Evolutionary conservation across 2,888 invertebrate species (phyloP).

Genomic region (Saturnia japonica): DNA sequence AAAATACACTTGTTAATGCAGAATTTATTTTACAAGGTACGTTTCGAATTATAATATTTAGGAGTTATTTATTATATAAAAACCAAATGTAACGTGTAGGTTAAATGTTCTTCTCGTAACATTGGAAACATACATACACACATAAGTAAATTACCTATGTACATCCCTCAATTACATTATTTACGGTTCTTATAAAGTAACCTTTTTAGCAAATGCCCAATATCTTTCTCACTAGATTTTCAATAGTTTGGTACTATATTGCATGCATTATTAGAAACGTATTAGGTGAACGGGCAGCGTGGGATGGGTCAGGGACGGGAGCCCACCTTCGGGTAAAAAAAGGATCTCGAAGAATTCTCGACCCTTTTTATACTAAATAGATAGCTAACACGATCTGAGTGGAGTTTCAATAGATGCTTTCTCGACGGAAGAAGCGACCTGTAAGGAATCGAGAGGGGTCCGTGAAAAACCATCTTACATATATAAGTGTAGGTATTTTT

Average conservation of each 20-base stretch:
- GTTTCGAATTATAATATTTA: not conserved
- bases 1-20: constrained; percentile 23
- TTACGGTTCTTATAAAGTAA: not conserved
- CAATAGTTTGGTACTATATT: constrained; percentile 34
- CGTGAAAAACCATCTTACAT: constrained; percentile 61
- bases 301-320: constrained; percentile 31
- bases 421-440: constrained; percentile 79
- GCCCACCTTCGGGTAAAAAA: constrained; percentile 73
- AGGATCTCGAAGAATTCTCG: constrained; percentile 77
- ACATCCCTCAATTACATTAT: too few species aligned
- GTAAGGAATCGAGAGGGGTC: constrained; percentile 76
- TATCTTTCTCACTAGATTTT: constrained; percentile 26
- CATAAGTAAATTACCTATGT: not conserved
- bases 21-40: constrained; percentile 25
- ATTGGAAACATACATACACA: not conserved
- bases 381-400: constrained; percentile 82
- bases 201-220: not conserved
- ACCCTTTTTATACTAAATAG: constrained; percentile 83
- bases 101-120: not conserved
- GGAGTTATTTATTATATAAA: not conserved
- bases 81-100: not conserved
- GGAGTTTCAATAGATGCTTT: constrained; percentile 82
- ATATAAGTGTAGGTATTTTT: constrained; percentile 39
- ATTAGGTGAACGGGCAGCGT: constrained; percentile 30
- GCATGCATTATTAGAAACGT: constrained; percentile 33